Base-by-base conservation (phyloP, 2,888 invertebrate species). In the Argynnis bischoffii region DNA sequence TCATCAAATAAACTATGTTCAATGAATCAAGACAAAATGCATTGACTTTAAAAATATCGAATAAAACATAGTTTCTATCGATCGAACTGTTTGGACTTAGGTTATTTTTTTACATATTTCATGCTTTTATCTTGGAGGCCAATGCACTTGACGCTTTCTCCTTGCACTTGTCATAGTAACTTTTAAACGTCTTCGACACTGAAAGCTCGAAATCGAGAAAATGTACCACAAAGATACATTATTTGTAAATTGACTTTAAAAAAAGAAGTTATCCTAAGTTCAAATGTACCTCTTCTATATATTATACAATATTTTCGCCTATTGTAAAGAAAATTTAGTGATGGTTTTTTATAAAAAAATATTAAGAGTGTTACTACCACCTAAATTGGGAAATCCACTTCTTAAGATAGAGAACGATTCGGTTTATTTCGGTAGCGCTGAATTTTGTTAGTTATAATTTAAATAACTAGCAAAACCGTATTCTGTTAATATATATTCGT, bases 131-230 rank as follows among this genome's bases (percentile, higher is more conserved):
- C n/a, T 47, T 47, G 4, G 18, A 48, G 64, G 66, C 47, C 60
- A 69, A 66, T 66, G 68, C 69, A 68, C 70, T 68, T 67, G 66
- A 48, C 60, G 41, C 71, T 71, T 71, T 71, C 71, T 66, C 69
- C 55, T 16, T 69, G 67, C 60, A 66, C 60, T 61, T 68, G 82
- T 76, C 81, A 83, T 80, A 82, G 82, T 80, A 81, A 80, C 80
- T 80, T 79, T 79, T 77, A 72, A 75, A 61, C 60, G 50, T 61
- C 66, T 67, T 66, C 68, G 59, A 66, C 61, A 67, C 69, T 51
- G 63, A 69, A 72, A 71, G 70, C 63, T 64, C 35, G 53, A 46
- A 64, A 55, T 57, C 68, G 64, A 63, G 59, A 26, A 46, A 21
- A 35, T 60, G 51, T 31, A 55, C 41, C 16, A 57, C 48, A 68